Evolutionary conservation across 2,797 vertebrate species (phyloP), one percentile per base, ranked within the genome.

Genomic region (Acanthurus lineatus): DNA sequence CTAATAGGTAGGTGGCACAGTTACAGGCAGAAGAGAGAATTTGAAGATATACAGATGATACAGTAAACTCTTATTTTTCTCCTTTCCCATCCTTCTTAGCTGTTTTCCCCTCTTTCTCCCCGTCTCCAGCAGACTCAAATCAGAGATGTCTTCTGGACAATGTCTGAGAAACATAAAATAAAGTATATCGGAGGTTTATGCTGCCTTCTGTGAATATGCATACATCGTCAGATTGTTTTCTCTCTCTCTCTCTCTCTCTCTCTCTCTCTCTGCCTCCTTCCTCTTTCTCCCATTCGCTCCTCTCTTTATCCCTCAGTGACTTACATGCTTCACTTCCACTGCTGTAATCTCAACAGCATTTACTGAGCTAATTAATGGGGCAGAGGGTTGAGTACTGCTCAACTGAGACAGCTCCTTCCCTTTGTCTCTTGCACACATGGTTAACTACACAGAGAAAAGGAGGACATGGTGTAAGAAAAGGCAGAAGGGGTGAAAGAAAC

Each of bases 301-400:
- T 77, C 72, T 74, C 83, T 87, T 81, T 73, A 85, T 86, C 71
- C 78, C 61, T 79, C 54, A 69, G 74, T 86, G 74, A 89, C 84
- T 91, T 87, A 66, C 85, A 91, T 79, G 86, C 86, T 86, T 78
- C 84, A 79, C 85, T 81, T 88, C 83, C 74, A 58, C 78, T 73
- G 78, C 87, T 88, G 77, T 91, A 88, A 91, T 91, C 81, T 89
- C 83, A 81, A 76, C 82, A 87, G 92, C 84, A 89, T 91, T 94
- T 88, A 87, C 90, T 73, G 89, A 88, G 90, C 88, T 94, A 93
- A 95, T 95, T 92, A 92, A 89, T 69, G 66, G 91, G 91, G 88
- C 91, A 86, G 85, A 89, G 86, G 91, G 84, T 89, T 92, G 90
- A 89, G 84, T 85, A 79, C 58, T 79, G 81, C 86, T 91, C 83